Evolutionary conservation across 2,113 vertebrate genomes (phyloP).

Genomic region (Aspidoscelis tigris): DNA sequence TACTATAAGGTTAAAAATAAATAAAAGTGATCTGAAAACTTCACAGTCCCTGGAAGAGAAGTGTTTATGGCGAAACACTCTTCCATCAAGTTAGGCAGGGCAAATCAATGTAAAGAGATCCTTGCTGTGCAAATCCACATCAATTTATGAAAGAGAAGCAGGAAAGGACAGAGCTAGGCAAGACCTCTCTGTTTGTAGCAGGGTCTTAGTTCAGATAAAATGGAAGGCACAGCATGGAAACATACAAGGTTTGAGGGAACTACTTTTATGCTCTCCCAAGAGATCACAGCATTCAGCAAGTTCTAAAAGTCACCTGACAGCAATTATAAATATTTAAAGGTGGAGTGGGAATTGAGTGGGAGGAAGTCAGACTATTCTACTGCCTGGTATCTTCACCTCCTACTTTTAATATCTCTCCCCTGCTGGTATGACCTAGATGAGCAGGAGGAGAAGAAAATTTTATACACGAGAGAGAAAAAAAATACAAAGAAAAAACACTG

Average conservation of each 20-base stretch:
- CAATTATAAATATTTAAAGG: not conserved
- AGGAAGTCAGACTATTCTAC: not conserved
- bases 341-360: not conserved
- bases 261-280: rapidly evolving
- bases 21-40: too few relatives aligned
- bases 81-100: not conserved
- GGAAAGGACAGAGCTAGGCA: not conserved
- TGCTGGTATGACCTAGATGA: not conserved
- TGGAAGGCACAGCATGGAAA: not conserved
- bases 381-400: not conserved
- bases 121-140: not conserved
- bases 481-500: not conserved
- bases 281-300: not conserved
- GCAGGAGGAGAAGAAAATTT: not conserved
- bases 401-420: not conserved
- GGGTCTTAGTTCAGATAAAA: not conserved
- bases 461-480: slow-evolving; percentile 13
- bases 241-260: not conserved
- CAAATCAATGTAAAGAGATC: not conserved
- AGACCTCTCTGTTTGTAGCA: not conserved
- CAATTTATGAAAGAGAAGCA: not conserved
- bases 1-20: too few relatives aligned
- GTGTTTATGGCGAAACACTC: not conserved
- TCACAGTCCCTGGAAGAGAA: too few relatives aligned
- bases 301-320: not conserved